These are phyloP conservation scores for Ascaphus truei DNA, from an alignment of 2,113 vertebrate genomes.

Conservation along the genomic window DNA sequence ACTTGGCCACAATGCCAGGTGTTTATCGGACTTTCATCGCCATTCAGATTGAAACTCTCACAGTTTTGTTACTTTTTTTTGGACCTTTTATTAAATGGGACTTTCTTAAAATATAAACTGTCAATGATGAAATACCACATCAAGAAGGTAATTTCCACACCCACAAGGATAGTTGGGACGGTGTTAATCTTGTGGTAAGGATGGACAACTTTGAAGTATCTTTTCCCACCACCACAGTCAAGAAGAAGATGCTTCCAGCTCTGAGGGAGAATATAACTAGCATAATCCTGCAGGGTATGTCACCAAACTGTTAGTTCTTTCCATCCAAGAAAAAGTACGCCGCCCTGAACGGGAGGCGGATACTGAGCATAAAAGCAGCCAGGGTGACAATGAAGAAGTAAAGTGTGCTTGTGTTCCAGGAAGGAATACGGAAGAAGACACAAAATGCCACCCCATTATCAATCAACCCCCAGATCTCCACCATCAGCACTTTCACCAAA, in stretches of 20 bases:
- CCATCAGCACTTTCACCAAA: constrained; percentile 47
- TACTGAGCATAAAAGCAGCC: constrained; percentile 52
- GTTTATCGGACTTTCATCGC: neutral
- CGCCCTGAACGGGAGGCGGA: constrained; percentile 51
- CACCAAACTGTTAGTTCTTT: constrained; percentile 48
- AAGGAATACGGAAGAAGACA: constrained; percentile 53
- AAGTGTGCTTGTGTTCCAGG: constrained; percentile 65
- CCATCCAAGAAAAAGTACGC: constrained; percentile 46
- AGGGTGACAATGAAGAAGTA: constrained; percentile 55
- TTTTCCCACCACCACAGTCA: constrained; percentile 57
- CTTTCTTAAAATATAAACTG: constrained; percentile 39
- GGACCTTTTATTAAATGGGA: constrained; percentile 9
- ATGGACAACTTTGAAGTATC: constrained; percentile 60
- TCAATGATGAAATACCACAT: constrained; percentile 50
- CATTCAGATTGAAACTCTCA: constrained; percentile 46
- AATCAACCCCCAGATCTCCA: constrained; percentile 49
- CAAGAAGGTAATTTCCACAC: constrained; percentile 24
- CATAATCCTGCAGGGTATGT: constrained; percentile 40
- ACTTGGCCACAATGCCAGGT: constrained; percentile 49
- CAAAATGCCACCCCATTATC: constrained; percentile 59
- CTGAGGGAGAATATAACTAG: constrained; percentile 58
- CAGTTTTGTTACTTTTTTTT: constrained; percentile 39
- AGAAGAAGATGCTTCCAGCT: constrained; percentile 51
- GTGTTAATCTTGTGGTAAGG: constrained; percentile 54
- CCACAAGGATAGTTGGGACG: constrained; percentile 36